Evolutionary conservation across 2,797 vertebrate species (phyloP).

Genomic region (Muraenolepis orangiensis): DNA sequence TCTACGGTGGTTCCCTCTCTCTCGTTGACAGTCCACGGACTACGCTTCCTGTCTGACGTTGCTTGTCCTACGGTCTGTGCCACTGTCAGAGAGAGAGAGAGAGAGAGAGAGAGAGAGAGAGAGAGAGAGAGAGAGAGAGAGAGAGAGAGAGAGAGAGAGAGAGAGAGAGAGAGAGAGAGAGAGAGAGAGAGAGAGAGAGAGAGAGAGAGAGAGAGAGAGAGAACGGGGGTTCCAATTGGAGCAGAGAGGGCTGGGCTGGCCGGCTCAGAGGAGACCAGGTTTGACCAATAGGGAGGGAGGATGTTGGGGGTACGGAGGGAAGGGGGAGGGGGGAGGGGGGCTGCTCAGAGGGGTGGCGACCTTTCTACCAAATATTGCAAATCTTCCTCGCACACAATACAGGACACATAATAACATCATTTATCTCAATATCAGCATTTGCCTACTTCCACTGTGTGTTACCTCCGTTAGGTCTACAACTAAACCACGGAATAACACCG

Average conservation of each 20-base stretch:
- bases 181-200: conserved; percentile 43
- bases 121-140: conserved; percentile 43
- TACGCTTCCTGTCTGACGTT: conserved; percentile 4
- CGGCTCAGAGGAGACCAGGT: conserved; percentile 34
- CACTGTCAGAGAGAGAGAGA: conserved; percentile 58
- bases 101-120: conserved; percentile 7
- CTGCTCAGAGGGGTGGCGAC: conserved; percentile 7
- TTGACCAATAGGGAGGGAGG: conserved; percentile 36
- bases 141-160: conserved; percentile 52
- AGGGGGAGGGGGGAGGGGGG: conserved; percentile 9
- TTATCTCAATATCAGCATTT: too few species aligned
- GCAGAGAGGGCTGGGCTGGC: conserved; percentile 56
- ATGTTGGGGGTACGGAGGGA: conserved; percentile 9
- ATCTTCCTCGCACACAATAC: too few species aligned
- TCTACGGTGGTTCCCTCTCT: too few species aligned
- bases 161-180: conserved; percentile 34
- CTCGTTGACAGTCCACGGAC: too few species aligned
- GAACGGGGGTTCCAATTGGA: conserved; percentile 22
- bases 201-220: conserved; percentile 31
- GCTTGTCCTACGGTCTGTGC: background rate
- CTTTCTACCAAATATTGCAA: conserved; percentile 13
- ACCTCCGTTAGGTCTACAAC: too few species aligned
- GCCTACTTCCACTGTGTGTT: too few species aligned
- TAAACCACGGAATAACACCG: too few species aligned
- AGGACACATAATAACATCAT: too few species aligned